These are phyloP conservation scores for Hipparchia semele DNA, from an alignment of 2,888 invertebrate species.

Conservation along the genomic window DNA sequence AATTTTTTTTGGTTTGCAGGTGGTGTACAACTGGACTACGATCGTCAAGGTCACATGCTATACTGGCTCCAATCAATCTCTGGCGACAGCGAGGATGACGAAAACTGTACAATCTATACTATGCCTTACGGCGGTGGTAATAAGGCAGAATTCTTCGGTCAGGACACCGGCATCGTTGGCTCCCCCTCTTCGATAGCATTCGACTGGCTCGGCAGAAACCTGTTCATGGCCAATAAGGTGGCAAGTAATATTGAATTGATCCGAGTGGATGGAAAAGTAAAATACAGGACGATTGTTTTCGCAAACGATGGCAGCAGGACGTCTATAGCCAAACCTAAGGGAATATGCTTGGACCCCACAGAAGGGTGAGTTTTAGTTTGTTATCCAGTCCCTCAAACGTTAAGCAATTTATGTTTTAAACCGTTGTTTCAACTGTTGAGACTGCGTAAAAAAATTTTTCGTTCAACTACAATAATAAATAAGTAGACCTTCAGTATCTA, in stretches of 20 bases:
- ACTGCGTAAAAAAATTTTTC: too few species aligned
- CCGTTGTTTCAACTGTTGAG: too few species aligned
- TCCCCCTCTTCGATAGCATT: conserved; percentile 96
- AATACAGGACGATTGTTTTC: conserved; percentile 92
- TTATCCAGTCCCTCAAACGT: too few species aligned
- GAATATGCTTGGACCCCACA: conserved; percentile 95
- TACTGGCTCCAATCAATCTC: conserved; percentile 92
- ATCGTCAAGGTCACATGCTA: conserved; percentile 91
- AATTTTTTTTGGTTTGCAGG: conserved; percentile 73
- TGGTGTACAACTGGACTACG: conserved; percentile 95
- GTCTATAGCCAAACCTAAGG: conserved; percentile 94
- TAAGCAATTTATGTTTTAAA: too few species aligned
- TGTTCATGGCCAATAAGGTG: conserved; percentile 95
- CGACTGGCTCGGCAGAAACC: conserved; percentile 98
- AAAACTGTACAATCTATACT: conserved; percentile 93
- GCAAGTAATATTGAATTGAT: conserved; percentile 96
- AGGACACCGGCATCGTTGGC: conserved; percentile 93
- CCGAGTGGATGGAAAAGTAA: conserved; percentile 91
- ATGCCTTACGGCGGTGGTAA: conserved; percentile 94
- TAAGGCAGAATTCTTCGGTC: conserved; percentile 87
- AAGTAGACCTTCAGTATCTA: too few species aligned
- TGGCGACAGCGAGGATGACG: conserved; percentile 87
- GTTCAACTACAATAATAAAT: too few species aligned
- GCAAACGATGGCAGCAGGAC: conserved; percentile 94
- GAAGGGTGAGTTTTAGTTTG: conserved; percentile 86